A percentile compares a stretch with the other conserved stretches of the same genome.
Conservation (phyloP, 2,113 vertebrate genomes). For the Ptychochromis oligacanthus region DNA sequence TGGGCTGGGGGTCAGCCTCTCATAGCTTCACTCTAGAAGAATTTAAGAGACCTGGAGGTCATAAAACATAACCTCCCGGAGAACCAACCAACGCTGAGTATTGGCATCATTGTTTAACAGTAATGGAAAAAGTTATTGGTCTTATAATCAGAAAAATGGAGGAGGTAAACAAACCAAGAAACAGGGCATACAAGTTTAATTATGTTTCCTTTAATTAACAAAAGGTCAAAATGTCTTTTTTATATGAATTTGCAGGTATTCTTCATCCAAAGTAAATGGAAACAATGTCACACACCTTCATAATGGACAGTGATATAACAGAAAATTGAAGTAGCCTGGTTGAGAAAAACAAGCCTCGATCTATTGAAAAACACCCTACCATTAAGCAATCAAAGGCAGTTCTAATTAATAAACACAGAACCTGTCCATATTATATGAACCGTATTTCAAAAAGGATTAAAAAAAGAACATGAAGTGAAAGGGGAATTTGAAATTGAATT, state of each 20-base stretch:
- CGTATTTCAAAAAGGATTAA: background rate
- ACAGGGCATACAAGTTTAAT: background rate
- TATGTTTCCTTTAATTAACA: background rate
- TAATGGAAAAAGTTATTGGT: constrained; percentile 17
- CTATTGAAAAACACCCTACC: background rate
- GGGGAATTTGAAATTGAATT: background rate
- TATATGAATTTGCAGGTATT: constrained; percentile 25
- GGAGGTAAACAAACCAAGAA: background rate
- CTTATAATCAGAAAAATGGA: constrained; percentile 6
- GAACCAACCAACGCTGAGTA: constrained; percentile 36
- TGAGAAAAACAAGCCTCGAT: too few relatives aligned
- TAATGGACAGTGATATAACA: background rate
- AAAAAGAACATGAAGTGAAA: background rate
- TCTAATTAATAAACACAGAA: background rate
- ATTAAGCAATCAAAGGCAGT: background rate
- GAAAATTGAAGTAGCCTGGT: too few relatives aligned
- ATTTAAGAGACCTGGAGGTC: constrained; percentile 56
- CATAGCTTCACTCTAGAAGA: constrained; percentile 50
- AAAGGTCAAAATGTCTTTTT: constrained; percentile 13
- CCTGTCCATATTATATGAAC: background rate
- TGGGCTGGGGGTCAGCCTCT: constrained; percentile 35
- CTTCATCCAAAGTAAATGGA: background rate
- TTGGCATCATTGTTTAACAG: constrained; percentile 16
- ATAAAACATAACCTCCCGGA: constrained; percentile 28
- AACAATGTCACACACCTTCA: background rate